Evolutionary conservation across 2,888 invertebrate genomes (phyloP).

Genomic region (Eupithecia subumbrata): DNA sequence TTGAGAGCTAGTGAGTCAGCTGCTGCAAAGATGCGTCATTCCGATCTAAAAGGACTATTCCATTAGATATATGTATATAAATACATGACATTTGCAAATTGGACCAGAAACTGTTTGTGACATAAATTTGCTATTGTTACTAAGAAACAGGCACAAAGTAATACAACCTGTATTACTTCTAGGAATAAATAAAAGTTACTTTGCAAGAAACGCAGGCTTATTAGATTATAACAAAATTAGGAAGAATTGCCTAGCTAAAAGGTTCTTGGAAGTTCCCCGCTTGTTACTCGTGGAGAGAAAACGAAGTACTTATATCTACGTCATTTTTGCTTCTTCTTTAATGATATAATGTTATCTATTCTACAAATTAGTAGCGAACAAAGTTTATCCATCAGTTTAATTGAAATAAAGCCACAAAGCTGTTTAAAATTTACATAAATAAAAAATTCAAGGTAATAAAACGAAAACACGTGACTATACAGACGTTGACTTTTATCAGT

Average conservation of each 20-base stretch:
- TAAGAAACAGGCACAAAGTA: neutral
- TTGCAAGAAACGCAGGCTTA: neutral
- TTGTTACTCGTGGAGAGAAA: neutral
- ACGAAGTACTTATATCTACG: neutral
- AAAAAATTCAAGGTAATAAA: neutral
- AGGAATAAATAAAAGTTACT: constrained; percentile 8
- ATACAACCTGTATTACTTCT: constrained; percentile 6
- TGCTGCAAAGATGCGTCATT: constrained; percentile 22
- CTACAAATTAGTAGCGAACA: neutral
- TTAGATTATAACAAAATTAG: constrained; percentile 1
- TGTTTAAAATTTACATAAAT: neutral
- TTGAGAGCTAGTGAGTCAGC: constrained; percentile 16
- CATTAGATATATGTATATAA: constrained; percentile 1
- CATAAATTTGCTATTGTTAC: constrained; percentile 8
- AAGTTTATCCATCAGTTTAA: neutral
- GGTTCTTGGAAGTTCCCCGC: neutral
- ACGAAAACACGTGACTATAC: neutral
- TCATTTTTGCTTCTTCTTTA: neutral
- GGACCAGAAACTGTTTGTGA: constrained; percentile 4
- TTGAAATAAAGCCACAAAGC: neutral
- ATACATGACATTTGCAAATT: constrained; percentile 19
- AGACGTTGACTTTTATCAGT: neutral
- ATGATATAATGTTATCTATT: neutral
- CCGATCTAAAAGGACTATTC: constrained; percentile 7
- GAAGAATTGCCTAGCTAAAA: constrained; percentile 1